A percentile compares a stretch with the other conserved stretches of the same genome.
Conservation (phyloP, 1,140 invertebrate species). For the Drosophila ambigua region DNA sequence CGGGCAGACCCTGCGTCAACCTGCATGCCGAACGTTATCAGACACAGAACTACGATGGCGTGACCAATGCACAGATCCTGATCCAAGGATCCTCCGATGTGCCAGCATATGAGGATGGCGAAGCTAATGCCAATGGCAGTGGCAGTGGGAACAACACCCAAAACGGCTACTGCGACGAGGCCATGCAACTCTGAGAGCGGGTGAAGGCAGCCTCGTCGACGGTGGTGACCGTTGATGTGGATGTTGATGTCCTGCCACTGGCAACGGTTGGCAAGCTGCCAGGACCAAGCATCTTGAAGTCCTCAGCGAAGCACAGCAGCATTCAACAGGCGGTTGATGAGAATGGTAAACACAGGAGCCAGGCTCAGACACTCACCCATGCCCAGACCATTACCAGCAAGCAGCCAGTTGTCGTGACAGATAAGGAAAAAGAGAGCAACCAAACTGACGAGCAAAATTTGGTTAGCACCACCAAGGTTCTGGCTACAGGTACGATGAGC, state of each 20-base stretch:
- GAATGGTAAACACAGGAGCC: conserved; percentile 43
- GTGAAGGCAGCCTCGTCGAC: conserved; percentile 54
- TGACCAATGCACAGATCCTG: conserved; percentile 85
- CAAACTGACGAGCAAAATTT: conserved; percentile 29
- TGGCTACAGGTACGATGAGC: conserved; percentile 68
- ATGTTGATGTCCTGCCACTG: conserved; percentile 49
- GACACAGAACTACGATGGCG: conserved; percentile 84
- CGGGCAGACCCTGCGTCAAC: conserved; percentile 79
- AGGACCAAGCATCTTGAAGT: conserved; percentile 85
- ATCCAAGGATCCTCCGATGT: conserved; percentile 83
- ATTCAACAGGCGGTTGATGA: conserved; percentile 46
- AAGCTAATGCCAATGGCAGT: conserved; percentile 28
- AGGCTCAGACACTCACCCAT: conserved; percentile 3
- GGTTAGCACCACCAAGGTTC: conserved; percentile 61
- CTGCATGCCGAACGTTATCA: conserved; percentile 76
- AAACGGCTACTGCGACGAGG: conserved; percentile 56
- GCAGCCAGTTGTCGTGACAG: conserved; percentile 61
- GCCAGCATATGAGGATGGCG: conserved; percentile 53
- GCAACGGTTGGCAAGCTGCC: conserved; percentile 83
- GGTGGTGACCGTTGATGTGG: conserved; percentile 38
- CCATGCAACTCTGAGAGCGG: conserved; percentile 78
- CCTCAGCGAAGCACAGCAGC: conserved; percentile 74
- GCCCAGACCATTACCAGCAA: conserved; percentile 66
- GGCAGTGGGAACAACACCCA: conserved; percentile 23
- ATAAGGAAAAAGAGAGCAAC: conserved; percentile 26